Percentiles rank a stretch among this genome's conserved stretches.
Evolutionary conservation across 2,113 vertebrate genomes (phyloP).

Genomic region (Podilymbus podiceps): DNA sequence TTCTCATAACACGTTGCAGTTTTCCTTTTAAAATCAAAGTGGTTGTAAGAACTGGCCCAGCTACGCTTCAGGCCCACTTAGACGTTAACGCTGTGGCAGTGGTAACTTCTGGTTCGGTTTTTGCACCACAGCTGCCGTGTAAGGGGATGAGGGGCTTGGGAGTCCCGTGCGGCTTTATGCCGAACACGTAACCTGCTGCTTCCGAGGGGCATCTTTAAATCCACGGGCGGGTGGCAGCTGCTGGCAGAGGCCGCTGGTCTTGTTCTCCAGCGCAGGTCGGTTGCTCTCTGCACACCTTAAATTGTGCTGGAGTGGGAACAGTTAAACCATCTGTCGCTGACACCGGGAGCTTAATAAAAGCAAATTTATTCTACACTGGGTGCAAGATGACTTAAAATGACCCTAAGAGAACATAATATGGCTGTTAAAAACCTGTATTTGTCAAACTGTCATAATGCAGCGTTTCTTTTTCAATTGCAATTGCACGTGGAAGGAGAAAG

Average conservation of each 20-base stretch:
- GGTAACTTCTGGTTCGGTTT: background rate
- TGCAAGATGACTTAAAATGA: background rate
- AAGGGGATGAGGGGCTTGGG: background rate
- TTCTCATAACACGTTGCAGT: background rate
- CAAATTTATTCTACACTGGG: background rate
- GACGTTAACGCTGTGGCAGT: background rate
- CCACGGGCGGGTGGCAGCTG: accelerated
- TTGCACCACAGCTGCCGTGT: background rate
- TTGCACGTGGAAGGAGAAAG: background rate
- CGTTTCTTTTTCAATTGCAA: background rate
- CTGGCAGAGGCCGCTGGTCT: background rate
- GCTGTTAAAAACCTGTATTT: background rate
- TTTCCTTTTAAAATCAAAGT: background rate
- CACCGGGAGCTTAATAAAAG: background rate
- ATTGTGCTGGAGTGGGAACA: background rate
- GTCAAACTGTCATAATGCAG: background rate
- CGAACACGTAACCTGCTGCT: too few relatives aligned
- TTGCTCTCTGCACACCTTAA: background rate
- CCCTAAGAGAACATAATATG: background rate
- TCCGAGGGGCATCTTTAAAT: background rate
- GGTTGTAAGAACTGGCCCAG: background rate
- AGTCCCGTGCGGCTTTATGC: background rate
- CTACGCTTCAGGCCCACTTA: background rate
- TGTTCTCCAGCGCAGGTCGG: background rate
- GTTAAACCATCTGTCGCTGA: background rate